Evolutionary conservation across 2,888 invertebrate species (phyloP).

Genomic region (Plutella xylostella): DNA sequence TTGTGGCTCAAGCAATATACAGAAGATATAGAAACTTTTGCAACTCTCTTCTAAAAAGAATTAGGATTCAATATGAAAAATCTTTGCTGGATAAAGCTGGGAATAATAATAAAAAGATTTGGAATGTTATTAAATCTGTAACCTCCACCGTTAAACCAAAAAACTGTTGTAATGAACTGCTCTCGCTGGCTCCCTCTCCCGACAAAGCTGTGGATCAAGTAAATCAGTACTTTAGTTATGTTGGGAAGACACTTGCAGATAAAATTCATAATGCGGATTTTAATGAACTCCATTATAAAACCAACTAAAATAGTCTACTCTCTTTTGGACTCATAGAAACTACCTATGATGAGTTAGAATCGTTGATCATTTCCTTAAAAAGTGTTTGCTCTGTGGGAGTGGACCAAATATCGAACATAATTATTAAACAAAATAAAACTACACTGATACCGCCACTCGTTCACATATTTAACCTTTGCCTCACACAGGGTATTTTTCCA

Average conservation of each 20-base stretch:
- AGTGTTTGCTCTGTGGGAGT: neutral
- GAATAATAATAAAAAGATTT: neutral
- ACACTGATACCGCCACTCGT: neutral
- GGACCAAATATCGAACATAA: conserved; percentile 3
- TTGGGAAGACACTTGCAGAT: neutral
- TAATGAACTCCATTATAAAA: no score
- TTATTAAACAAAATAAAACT: neutral
- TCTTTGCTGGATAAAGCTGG: neutral
- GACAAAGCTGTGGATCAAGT: neutral
- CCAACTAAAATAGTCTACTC: no score
- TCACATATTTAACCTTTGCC: conserved; percentile 5
- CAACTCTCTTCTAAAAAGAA: neutral
- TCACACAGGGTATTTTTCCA: conserved; percentile 1
- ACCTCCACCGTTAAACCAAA: neutral
- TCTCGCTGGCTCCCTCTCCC: neutral
- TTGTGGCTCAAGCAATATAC: neutral
- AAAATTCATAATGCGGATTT: neutral
- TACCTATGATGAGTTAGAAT: neutral
- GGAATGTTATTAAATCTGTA: neutral
- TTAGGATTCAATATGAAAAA: neutral
- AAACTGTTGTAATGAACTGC: neutral
- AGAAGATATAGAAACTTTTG: neutral
- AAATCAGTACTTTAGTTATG: neutral
- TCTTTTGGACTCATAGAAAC: neutral
- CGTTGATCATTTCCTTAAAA: neutral